Evolutionary conservation across 2,888 invertebrate species (phyloP).

Genomic region (Rutpela maculata): DNA sequence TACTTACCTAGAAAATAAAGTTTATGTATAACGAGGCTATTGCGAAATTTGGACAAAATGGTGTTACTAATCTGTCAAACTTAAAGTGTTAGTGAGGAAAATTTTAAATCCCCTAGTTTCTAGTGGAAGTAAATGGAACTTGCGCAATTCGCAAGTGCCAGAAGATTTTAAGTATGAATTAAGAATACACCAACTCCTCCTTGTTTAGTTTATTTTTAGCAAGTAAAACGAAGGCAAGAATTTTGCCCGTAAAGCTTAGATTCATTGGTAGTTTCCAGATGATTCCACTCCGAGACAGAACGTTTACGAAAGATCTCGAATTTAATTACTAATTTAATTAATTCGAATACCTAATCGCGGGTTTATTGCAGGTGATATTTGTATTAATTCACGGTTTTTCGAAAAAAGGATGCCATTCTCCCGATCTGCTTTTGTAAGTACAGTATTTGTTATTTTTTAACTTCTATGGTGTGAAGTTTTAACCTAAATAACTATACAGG

Average conservation of each 20-base stretch:
- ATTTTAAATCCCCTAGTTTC: conserved; percentile 9
- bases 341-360: not conserved
- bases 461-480: conserved; percentile 20
- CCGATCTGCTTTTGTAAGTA: conserved; percentile 38
- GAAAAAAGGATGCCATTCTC: conserved; percentile 35
- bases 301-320: conserved; percentile 39
- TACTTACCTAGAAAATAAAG: conserved; percentile 9
- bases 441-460: conserved; percentile 6
- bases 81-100: conserved; percentile 15
- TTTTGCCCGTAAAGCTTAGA: conserved; percentile 20
- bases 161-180: not conserved
- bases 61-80: not conserved
- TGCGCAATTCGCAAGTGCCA: conserved; percentile 3
- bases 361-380: conserved; percentile 32
- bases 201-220: conserved; percentile 22
- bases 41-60: not conserved
- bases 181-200: conserved; percentile 31
- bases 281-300: conserved; percentile 46
- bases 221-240: not conserved
- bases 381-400: conserved; percentile 2
- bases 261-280: conserved; percentile 48
- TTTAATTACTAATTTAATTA: conserved; percentile 30
- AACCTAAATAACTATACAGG: conserved; percentile 34
- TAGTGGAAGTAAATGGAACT: conserved; percentile 14
- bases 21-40: not conserved